A percentile compares a stretch with the other conserved stretches of the same genome.
Conservation (phyloP, 1,140 invertebrate genomes). For the Drusus annulatus region DNA sequence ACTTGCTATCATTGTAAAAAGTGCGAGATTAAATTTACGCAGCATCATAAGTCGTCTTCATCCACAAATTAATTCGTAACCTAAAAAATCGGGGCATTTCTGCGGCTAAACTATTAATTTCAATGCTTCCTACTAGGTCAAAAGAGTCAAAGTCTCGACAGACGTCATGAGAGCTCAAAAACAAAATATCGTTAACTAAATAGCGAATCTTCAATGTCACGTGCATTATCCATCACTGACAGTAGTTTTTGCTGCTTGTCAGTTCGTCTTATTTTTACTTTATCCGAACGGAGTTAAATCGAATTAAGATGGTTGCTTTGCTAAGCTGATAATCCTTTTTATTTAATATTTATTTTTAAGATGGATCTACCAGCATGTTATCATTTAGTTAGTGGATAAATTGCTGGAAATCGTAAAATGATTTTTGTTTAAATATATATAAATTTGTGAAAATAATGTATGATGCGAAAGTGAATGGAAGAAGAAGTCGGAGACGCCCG, state of each 20-base stretch:
- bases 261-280: conserved; percentile 10
- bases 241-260: background rate
- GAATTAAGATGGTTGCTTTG: too few relatives aligned
- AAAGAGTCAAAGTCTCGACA: conserved; percentile 8
- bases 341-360: background rate
- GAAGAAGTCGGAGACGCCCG: too few relatives aligned
- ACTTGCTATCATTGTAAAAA: too few relatives aligned
- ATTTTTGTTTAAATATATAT: too few relatives aligned
- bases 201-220: conserved; percentile 15
- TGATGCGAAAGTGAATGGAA: too few relatives aligned
- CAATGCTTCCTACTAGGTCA: conserved; percentile 2
- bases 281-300: background rate
- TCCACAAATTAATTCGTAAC: background rate
- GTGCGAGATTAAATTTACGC: too few relatives aligned
- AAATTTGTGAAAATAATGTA: too few relatives aligned
- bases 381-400: too few relatives aligned
- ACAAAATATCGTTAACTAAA: background rate
- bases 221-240: conserved; percentile 17
- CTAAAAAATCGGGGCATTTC: background rate
- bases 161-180: background rate
- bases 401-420: too few relatives aligned
- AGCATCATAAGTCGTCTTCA: too few relatives aligned
- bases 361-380: too few relatives aligned
- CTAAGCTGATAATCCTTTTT: background rate
- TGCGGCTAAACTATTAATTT: background rate